Base-by-base conservation (phyloP, 1,140 invertebrate species). In the Drosophila aff. region DNA sequence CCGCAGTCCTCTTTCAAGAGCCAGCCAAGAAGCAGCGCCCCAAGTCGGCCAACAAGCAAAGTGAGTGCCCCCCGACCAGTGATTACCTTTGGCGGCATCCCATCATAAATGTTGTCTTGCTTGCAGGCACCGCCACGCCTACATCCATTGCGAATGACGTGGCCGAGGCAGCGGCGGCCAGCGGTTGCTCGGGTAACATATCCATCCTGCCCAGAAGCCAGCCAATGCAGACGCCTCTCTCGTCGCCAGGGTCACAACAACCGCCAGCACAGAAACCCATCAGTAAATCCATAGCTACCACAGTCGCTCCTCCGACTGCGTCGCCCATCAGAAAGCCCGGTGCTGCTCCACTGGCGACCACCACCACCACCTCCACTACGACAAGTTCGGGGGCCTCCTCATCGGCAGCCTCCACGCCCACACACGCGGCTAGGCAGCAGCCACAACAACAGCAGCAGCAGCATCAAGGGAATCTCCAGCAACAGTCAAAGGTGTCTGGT, bases 41-140 rank as follows among this genome's bases (percentile, higher is more conserved):
- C 28, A 90, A 90, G 46, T 90, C 76, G 26, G 85, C 85, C 43
- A 90, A 90, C 61, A 90, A 90, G 52, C 85, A 90, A 76, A 90
- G 85, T 90, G 26, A 72, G 75, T 64, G 8, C 0, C 0, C 8
- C 2, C 7, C 10, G 5, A 3, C 15, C 28, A 7, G 4, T 38
- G 8, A 7, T 26, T n/a, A 31, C 10, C 10, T 0, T 15, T 18
- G 8, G 26, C 13, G 8, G 26, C 13, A 41, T 43, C 18, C 31
- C 36, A 55, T 44, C 36, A 55, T 44, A 52, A 40, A 6, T 26
- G 5, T 43, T 8, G n/a, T 23, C 10, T 50, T 23, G 36, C 9
- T 60, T 62, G 0, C 50, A 89, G 85, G 68, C 15, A 89, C 85
- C 40, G 85, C 86, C 18, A 90, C 85, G 41, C 85, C 85, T 9